Conservation (phyloP, 2,888 invertebrate species). For the Matsumyia berberina region DNA sequence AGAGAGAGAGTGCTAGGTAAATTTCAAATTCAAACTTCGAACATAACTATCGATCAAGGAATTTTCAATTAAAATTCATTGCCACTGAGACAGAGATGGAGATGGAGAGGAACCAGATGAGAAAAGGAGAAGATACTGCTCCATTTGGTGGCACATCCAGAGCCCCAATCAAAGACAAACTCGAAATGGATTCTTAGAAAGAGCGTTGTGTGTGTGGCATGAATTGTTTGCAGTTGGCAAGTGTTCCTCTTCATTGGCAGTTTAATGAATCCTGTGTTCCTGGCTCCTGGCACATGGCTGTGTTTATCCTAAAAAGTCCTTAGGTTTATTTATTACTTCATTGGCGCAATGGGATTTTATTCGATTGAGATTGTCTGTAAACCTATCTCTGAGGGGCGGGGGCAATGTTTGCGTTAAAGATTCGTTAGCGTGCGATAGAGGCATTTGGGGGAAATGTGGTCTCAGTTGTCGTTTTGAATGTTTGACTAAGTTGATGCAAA, state of each 20-base stretch:
- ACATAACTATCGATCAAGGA: conserved; percentile 38
- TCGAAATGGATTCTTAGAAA: conserved; percentile 19
- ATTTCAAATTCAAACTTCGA: conserved; percentile 40
- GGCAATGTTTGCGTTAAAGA: neutral
- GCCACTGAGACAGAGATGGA: neutral
- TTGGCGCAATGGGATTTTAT: conserved; percentile 35
- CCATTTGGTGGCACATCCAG: neutral
- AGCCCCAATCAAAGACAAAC: conserved; percentile 27
- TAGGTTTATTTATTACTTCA: conserved; percentile 37
- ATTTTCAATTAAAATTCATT: conserved; percentile 51
- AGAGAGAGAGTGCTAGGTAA: neutral
- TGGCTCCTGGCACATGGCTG: conserved; percentile 10
- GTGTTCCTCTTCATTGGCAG: conserved; percentile 37
- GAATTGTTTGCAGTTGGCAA: conserved; percentile 41
- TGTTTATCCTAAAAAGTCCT: conserved; percentile 34
- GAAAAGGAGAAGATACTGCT: neutral
- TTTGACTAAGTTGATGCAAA: neutral
- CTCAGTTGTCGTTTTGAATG: neutral
- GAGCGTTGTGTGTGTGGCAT: neutral
- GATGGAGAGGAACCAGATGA: neutral
- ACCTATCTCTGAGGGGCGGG: neutral
- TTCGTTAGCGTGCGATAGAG: neutral
- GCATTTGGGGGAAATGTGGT: neutral
- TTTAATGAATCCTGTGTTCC: conserved; percentile 28
- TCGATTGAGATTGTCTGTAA: conserved; percentile 11